Evolutionary conservation across 2,113 vertebrate species (phyloP).

Genomic region (Alouatta palliata): DNA sequence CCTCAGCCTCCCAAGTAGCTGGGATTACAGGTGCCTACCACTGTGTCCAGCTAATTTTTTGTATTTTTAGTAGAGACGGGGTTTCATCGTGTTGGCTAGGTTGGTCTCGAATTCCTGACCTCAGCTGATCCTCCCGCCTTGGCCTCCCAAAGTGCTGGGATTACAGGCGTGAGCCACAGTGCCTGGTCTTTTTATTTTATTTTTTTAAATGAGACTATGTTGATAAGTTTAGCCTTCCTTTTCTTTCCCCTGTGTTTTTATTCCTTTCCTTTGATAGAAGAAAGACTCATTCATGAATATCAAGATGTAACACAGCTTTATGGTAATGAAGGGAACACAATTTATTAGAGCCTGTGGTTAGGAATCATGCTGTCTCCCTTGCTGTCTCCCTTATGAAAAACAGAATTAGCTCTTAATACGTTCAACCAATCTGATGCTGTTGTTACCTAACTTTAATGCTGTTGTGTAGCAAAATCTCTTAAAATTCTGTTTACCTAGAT

Average conservation of each 20-base stretch:
- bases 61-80: too few relatives aligned
- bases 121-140: too few relatives aligned
- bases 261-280: background rate
- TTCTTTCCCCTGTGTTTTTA: background rate
- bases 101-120: too few relatives aligned
- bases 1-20: too few relatives aligned
- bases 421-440: fast-evolving
- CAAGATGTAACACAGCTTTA: background rate
- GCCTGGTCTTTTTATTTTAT: too few relatives aligned
- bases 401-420: fast-evolving
- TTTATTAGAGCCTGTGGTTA: too few relatives aligned
- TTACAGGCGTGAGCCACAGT: too few relatives aligned
- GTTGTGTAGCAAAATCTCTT: background rate
- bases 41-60: too few relatives aligned
- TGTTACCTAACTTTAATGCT: background rate
- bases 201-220: background rate
- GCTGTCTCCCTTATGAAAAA: background rate
- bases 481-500: background rate
- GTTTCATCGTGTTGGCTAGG: too few relatives aligned
- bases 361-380: background rate
- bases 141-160: too few relatives aligned
- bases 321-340: background rate
- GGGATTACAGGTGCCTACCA: too few relatives aligned
- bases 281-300: background rate
- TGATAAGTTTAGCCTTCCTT: background rate